Evolutionary conservation across 2,888 invertebrate genomes (phyloP).

Genomic region (Lingula anatina): DNA sequence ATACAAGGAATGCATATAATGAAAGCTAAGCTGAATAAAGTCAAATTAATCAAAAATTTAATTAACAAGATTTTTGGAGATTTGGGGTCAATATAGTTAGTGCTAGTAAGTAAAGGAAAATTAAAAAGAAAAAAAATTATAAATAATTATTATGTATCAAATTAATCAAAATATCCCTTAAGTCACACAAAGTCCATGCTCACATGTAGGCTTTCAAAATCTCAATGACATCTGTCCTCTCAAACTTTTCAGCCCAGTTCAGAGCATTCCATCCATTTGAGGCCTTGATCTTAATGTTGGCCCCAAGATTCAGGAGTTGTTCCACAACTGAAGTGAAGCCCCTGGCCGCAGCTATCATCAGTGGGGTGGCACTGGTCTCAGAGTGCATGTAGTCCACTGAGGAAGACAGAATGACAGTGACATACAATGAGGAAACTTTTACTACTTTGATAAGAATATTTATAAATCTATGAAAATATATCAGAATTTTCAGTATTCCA

Average conservation of each 20-base stretch:
- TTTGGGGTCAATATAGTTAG: too few relatives aligned
- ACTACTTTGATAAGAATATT: not conserved
- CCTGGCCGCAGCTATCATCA: constrained; percentile 74
- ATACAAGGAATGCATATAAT: too few relatives aligned
- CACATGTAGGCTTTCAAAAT: constrained; percentile 58
- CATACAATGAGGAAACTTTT: not conserved
- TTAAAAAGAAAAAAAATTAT: too few relatives aligned
- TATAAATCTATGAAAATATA: not conserved
- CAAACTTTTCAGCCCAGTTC: constrained; percentile 66
- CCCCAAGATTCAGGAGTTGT: constrained; percentile 68
- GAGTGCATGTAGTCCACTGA: constrained; percentile 67
- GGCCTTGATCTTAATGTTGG: constrained; percentile 59
- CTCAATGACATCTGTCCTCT: constrained; percentile 62
- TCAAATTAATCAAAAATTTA: too few relatives aligned
- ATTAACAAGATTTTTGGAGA: too few relatives aligned
- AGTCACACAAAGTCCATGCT: constrained; percentile 10
- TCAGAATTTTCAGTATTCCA: not conserved
- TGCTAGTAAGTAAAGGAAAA: too few relatives aligned
- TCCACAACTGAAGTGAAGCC: constrained; percentile 66
- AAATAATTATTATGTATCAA: too few relatives aligned
- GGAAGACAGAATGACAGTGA: constrained; percentile 6
- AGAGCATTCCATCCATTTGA: constrained; percentile 67
- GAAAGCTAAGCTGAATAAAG: too few relatives aligned
- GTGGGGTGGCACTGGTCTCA: constrained; percentile 62
- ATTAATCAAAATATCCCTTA: not conserved